Evolutionary conservation across 1,140 invertebrate genomes (phyloP), one percentile per base, ranked within the genome.

Genomic region (Gryon sp.): DNA sequence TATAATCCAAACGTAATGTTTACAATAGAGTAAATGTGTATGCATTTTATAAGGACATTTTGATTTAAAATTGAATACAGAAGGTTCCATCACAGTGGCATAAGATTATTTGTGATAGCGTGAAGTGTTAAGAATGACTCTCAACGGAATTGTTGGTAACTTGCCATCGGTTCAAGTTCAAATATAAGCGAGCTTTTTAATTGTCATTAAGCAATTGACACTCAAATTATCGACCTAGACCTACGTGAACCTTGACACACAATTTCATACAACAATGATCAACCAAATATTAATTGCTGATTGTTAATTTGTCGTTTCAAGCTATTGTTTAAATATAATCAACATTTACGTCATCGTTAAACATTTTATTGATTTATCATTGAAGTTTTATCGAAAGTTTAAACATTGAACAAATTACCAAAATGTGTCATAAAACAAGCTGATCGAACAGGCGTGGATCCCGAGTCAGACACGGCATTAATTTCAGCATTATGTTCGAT

Each of bases 371-470:
- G n/a, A n/a, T n/a, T n/a, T n/a, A n/a, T n/a, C n/a, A n/a, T n/a
- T 24, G 22, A 24, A 4, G 22, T 24, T 24, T 4, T 24, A 24
- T 24, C 7, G 26, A 28, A 28, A 28, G n/a, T 7, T 9, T 9
- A 28, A 1, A 28, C 26, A 6, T 2, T 40, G 26, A 28, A 28
- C 2, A 48, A 63, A 57, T 65, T 82, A 88, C 92, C 94, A 40
- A 95, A 88, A 88, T 97, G 94, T 20, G 96, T 96, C 96, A 98
- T 97, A 86, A 96, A 98, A 86, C 97, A 98, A 0, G 96, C 96
- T 48, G 94, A 96, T 65, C 96, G 90, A 20, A 97, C 95, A 19
- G 95, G 93, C 11, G 96, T 98, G 8, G 96, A 97, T 40, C 96
- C 95, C 18, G 94, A 93, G 88, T 97, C 96, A 0, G 94, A 96